A percentile compares a stretch with the other conserved stretches of the same genome.
Evolutionary conservation across 2,797 vertebrate species (phyloP).

Genomic region (Enteromius paludinosus): DNA sequence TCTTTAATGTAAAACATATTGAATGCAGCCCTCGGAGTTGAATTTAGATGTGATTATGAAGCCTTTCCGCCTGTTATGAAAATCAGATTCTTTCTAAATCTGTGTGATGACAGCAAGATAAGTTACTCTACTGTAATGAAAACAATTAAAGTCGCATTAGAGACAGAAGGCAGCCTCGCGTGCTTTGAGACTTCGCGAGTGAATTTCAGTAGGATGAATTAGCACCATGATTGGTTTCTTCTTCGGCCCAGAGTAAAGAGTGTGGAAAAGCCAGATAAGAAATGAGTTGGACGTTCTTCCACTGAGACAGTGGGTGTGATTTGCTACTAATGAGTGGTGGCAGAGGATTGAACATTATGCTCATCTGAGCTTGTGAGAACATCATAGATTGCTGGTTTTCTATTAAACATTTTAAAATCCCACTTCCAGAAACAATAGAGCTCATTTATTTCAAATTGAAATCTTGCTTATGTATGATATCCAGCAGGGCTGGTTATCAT

Average conservation of each 20-base stretch:
- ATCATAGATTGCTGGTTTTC: slow-evolving; percentile 9
- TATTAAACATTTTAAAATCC: slow-evolving; percentile 21
- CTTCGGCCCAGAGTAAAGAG: slow-evolving; percentile 27
- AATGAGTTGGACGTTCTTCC: slow-evolving; percentile 33
- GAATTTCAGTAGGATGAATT: slow-evolving; percentile 56
- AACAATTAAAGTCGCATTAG: slow-evolving; percentile 68
- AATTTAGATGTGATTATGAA: slow-evolving; percentile 43
- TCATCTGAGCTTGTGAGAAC: slow-evolving; percentile 29
- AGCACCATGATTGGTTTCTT: slow-evolving; percentile 47
- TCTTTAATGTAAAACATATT: slow-evolving; percentile 17
- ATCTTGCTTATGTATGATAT: not conserved
- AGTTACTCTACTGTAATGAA: slow-evolving; percentile 67
- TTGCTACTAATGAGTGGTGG: slow-evolving; percentile 23
- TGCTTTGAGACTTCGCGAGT: slow-evolving; percentile 54
- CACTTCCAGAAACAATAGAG: slow-evolving; percentile 1
- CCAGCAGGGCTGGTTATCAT: not conserved
- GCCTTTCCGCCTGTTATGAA: slow-evolving; percentile 38
- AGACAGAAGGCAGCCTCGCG: slow-evolving; percentile 54
- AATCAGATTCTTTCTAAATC: slow-evolving; percentile 51
- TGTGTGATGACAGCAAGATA: slow-evolving; percentile 54
- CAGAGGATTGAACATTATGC: slow-evolving; percentile 30
- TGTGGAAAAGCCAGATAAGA: slow-evolving; percentile 25
- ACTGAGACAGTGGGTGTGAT: slow-evolving; percentile 12
- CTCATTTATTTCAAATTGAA: slow-evolving; percentile 25
- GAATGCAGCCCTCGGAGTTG: not conserved